Evolutionary conservation across 2,113 vertebrate genomes (phyloP).

Genomic region (Sturnus vulgaris): DNA sequence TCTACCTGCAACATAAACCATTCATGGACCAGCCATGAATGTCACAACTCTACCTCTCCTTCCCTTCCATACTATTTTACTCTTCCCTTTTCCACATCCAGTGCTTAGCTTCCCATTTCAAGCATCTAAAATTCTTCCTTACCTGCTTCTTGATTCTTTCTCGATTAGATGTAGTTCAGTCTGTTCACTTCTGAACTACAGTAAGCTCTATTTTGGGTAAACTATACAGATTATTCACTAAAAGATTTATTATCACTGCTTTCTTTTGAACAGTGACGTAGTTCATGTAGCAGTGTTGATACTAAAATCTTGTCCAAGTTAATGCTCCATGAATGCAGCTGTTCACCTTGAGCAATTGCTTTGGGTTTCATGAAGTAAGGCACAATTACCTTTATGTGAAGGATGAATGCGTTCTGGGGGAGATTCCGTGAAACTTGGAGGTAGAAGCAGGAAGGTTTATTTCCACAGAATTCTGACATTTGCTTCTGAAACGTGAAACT

Average conservation of each 20-base stretch:
- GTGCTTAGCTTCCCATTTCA: not conserved
- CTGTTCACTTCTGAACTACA: not conserved
- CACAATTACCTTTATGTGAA: not conserved
- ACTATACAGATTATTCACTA: not conserved
- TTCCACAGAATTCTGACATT: accelerated
- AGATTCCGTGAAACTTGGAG: not conserved
- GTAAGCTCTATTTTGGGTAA: not conserved
- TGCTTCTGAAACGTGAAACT: not conserved
- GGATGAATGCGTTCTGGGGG: not conserved
- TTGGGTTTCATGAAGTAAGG: not conserved
- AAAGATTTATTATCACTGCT: not conserved
- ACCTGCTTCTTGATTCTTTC: not conserved
- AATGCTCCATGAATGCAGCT: not conserved
- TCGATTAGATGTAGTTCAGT: not conserved
- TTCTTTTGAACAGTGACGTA: not conserved
- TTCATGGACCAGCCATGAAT: accelerated
- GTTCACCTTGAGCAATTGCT: not conserved
- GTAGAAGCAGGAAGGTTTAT: not conserved
- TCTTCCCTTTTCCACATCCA: too few relatives aligned
- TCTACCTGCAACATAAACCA: not conserved
- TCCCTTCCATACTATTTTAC: accelerated
- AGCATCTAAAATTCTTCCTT: not conserved
- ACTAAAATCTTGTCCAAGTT: not conserved
- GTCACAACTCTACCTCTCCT: not conserved
- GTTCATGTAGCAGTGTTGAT: not conserved